A percentile compares a stretch with the other conserved stretches of the same genome.
phyloP scores from a whole-genome alignment of 2,888 invertebrate genomes.

The Rhagium mordax region DNA sequence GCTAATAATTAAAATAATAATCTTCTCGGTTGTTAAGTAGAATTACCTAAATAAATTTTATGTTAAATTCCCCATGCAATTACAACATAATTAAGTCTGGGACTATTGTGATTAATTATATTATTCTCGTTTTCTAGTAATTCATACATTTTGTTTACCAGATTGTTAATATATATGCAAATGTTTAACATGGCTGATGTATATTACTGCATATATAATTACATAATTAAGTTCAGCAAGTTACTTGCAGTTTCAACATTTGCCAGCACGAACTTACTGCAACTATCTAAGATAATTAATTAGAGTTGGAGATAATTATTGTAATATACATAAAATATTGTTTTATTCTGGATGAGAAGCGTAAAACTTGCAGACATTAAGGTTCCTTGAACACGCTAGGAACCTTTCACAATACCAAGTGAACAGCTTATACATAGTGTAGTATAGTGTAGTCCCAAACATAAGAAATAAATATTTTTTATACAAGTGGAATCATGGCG shows the following conservation, averaged over 20 bases:
- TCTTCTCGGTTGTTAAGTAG: conserved; percentile 60
- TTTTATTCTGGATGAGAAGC: not conserved
- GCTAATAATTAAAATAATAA: conserved; percentile 63
- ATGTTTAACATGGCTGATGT: conserved; percentile 37
- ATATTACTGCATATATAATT: conserved; percentile 43
- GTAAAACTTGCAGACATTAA: conserved; percentile 1
- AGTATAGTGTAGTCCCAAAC: not conserved
- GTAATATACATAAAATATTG: conserved; percentile 14
- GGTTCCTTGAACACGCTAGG: not conserved
- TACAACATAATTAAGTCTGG: conserved; percentile 59
- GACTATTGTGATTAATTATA: conserved; percentile 56
- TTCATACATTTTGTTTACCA: conserved; percentile 39
- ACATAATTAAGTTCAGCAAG: conserved; percentile 39
- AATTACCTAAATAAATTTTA: conserved; percentile 63
- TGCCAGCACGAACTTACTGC: conserved; percentile 36
- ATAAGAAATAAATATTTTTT: no score
- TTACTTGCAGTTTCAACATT: conserved; percentile 37
- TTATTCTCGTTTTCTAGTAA: conserved; percentile 45
- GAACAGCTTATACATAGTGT: not conserved
- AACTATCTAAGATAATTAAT: conserved; percentile 36
- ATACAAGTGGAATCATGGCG: no score
- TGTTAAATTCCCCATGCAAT: conserved; percentile 59
- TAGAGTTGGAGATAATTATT: conserved; percentile 30
- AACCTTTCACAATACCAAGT: not conserved
- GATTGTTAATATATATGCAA: conserved; percentile 52